Base-by-base conservation (phyloP, 2,888 invertebrate genomes). In the Drosophila multiciliata region DNA sequence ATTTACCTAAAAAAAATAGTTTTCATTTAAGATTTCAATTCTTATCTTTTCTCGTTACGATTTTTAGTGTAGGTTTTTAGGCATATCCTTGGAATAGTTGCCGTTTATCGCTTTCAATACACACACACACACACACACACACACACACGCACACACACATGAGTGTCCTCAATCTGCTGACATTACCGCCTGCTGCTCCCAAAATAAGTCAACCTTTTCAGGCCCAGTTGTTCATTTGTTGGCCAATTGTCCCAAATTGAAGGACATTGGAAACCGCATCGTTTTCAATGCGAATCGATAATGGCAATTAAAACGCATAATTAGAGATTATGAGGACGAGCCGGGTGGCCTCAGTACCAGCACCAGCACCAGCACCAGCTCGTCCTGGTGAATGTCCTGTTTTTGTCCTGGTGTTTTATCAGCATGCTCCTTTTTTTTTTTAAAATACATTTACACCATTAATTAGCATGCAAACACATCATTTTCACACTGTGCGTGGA, bases 391-490 rank as follows among this genome's bases (percentile, higher is more conserved):
- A 2, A 9, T 35, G 66, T 71, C 72, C 50, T 29, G 49, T n/a
- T 40, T 55, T 40, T 55, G 59, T 66, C 68, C 62, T 48, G 54
- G 50, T 49, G 52, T 26, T 42, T 2, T 55, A 40, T 52, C 62
- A 57, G 71, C 69, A 72, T 70, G 77, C 58, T 48, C 40, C 64
- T 73, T 77, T 3, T 26, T 29, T 29, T 29, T 29, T 29, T 29
- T 70, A 73, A 68, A 52, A 60, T 54, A 71, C 80, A 88, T 80
- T 86, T 80, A 80, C 78, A 70, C 61, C 85, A 88, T 88, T 91
- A 90, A 92, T 91, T 86, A 81, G 87, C 87, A 81, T 86, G 80
- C 81, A 88, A 87, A 83, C 87, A 90, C 90, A 87, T 89, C 15
- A 89, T 89, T 86, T 85, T 76, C 48, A 57, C 72, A 55, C 57